A percentile compares a stretch with the other conserved stretches of the same genome.
Evolutionary conservation across 1,140 invertebrate genomes (phyloP).

Genomic region (Camponotus floridanus): DNA sequence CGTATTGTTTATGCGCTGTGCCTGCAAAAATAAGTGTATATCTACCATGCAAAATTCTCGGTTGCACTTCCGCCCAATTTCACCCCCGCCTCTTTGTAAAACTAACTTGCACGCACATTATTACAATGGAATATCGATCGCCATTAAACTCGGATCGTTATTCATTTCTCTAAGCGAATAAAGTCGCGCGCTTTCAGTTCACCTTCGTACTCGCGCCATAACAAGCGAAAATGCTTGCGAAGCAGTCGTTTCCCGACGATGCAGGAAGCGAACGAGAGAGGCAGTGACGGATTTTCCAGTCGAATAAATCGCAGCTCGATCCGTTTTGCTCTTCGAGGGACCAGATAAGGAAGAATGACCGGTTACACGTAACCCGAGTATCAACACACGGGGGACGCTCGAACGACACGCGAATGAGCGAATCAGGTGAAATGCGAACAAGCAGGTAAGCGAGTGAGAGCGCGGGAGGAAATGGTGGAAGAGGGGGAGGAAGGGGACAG

Average conservation of each 20-base stretch:
- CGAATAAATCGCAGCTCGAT: slow-evolving; percentile 60
- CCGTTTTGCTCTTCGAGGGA: slow-evolving; percentile 20
- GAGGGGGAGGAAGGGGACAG: not conserved
- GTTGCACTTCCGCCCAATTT: slow-evolving; percentile 19
- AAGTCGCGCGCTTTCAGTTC: not conserved
- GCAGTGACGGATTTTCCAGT: slow-evolving; percentile 59
- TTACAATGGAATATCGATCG: slow-evolving; percentile 52
- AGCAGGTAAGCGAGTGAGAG: slow-evolving; percentile 57
- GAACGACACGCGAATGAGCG: slow-evolving; percentile 49
- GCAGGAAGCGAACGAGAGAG: too few species aligned
- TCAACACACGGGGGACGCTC: slow-evolving; percentile 44
- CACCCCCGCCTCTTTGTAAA: slow-evolving; percentile 18
- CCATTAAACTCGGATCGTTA: slow-evolving; percentile 18
- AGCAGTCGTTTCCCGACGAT: not conserved
- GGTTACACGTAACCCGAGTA: slow-evolving; percentile 29
- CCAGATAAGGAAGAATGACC: slow-evolving; percentile 18
- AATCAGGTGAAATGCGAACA: slow-evolving; percentile 68
- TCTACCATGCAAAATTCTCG: slow-evolving; percentile 21
- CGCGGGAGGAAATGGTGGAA: not conserved
- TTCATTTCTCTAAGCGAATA: slow-evolving; percentile 6
- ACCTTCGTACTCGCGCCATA: not conserved
- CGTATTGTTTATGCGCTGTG: slow-evolving; percentile 45
- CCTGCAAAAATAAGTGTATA: slow-evolving; percentile 48
- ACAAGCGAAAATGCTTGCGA: not conserved
- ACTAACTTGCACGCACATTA: slow-evolving; percentile 12